Evolutionary conservation across 2,113 vertebrate genomes (phyloP), one percentile per base, ranked within the genome.

Genomic region (Rafetus swinhoei): DNA sequence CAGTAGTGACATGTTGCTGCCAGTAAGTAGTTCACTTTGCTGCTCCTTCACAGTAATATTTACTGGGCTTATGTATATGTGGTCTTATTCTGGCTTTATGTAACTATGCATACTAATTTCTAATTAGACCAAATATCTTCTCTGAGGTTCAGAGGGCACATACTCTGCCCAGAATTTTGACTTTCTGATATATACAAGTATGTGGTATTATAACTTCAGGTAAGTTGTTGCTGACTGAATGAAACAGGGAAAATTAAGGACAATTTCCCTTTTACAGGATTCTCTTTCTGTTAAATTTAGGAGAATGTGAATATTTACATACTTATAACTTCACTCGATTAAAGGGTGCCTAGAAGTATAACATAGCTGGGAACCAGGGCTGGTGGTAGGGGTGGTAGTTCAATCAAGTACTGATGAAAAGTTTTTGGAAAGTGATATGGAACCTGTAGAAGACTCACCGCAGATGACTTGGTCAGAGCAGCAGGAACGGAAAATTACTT

Each of bases 161-260:
- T 81, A 27, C 39, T 90, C 54, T 22, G 45, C 21, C 13, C 0
- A 1, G 39, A 86, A 94, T 89, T 72, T 81, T 77, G 69, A 82
- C 50, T 85, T 81, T 57, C 74, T 54, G 79, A 35, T 69, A 74
- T 85, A 14, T 35, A 65, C 45, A 95, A 60, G 3, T 52, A 16
- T 1, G 12, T 50, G 22, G 89, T 86, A 77, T 52, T 69, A 60
- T 86, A 82, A 89, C 62, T 84, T 27, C 85, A 93, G 88, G 6
- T 45, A 74, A 59, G 35, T 91, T 92, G 56, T 2, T 85, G 80
- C 77, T 24, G 55, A n/a, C 9, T 85, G 55, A 91, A 55, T 77
- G 74, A 90, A 62, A 81, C 59, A 89, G 86, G 45, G 54, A 91
- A 88, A 91, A 54, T 55, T 90, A 65, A 84, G 84, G 81, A 85